Evolutionary conservation across 2,113 vertebrate species (phyloP).

Genomic region (Otus sunia): DNA sequence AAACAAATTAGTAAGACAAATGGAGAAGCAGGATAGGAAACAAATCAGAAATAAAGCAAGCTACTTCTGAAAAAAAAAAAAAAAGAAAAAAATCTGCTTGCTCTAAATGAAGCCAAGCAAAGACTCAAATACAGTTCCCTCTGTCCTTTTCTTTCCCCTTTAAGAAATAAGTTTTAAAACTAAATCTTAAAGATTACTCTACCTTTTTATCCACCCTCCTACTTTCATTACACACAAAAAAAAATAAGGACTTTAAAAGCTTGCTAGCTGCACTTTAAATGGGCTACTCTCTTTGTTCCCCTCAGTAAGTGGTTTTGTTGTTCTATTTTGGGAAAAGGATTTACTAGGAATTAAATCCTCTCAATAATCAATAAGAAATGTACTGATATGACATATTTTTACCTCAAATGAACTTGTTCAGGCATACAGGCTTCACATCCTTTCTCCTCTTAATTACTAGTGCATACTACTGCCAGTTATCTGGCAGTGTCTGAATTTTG

Average conservation of each 20-base stretch:
- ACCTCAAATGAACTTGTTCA: background rate
- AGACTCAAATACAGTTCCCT: background rate
- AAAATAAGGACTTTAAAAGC: background rate
- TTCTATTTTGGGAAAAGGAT: background rate
- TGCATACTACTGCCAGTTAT: background rate
- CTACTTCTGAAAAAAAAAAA: background rate
- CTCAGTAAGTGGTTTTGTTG: background rate
- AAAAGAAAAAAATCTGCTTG: background rate
- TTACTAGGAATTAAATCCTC: background rate
- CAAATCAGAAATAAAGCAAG: background rate
- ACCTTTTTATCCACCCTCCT: background rate
- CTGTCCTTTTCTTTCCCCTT: background rate
- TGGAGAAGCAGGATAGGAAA: background rate
- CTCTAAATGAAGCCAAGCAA: background rate
- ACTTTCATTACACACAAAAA: background rate
- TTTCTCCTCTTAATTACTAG: background rate
- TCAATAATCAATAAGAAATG: background rate
- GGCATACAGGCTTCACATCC: background rate
- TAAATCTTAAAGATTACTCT: background rate
- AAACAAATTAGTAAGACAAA: conserved; percentile 7
- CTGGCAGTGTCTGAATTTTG: background rate
- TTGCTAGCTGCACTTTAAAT: background rate
- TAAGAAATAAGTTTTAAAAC: background rate
- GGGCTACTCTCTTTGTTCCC: background rate
- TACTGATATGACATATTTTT: background rate